Conservation (phyloP, 1,140 invertebrate species). For the Colletes gigas region DNA sequence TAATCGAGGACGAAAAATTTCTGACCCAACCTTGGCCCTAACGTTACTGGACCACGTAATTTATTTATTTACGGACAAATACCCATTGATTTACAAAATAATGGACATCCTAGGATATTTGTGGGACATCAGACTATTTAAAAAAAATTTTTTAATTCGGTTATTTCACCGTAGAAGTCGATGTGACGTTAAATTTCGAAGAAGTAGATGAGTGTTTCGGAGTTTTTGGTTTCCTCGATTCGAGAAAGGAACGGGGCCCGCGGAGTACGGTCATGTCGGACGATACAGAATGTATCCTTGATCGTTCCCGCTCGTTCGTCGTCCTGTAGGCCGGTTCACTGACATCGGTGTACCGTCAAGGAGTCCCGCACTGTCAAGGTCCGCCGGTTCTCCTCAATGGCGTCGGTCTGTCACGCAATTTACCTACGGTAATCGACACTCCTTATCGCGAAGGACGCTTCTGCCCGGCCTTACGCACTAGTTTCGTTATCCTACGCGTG, state of each 20-base stretch:
- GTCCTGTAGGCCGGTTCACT: slow-evolving; percentile 67
- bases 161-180: too few relatives aligned
- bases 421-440: slow-evolving; percentile 69
- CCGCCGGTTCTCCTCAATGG: slow-evolving; percentile 69
- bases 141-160: too few relatives aligned
- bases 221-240: too few relatives aligned
- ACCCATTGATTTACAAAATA: too few relatives aligned
- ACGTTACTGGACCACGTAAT: too few relatives aligned
- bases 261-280: slow-evolving; percentile 9
- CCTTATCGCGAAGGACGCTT: slow-evolving; percentile 61
- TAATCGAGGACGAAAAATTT: too few relatives aligned
- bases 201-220: too few relatives aligned
- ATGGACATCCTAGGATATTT: too few relatives aligned
- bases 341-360: slow-evolving; percentile 61
- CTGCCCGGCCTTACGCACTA: slow-evolving; percentile 25
- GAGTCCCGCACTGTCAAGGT: slow-evolving; percentile 72
- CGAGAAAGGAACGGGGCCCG: not conserved
- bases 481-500: not conserved
- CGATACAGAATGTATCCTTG: slow-evolving; percentile 58
- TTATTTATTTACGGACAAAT: too few relatives aligned
- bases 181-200: too few relatives aligned
- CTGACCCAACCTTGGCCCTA: too few relatives aligned
- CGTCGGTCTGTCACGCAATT: slow-evolving; percentile 66
- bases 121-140: too few relatives aligned
- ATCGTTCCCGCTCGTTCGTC: slow-evolving; percentile 54